A percentile compares a stretch with the other conserved stretches of the same genome.
Evolutionary conservation across 2,113 vertebrate genomes (phyloP).

Genomic region (Rhynchomys soricoides): DNA sequence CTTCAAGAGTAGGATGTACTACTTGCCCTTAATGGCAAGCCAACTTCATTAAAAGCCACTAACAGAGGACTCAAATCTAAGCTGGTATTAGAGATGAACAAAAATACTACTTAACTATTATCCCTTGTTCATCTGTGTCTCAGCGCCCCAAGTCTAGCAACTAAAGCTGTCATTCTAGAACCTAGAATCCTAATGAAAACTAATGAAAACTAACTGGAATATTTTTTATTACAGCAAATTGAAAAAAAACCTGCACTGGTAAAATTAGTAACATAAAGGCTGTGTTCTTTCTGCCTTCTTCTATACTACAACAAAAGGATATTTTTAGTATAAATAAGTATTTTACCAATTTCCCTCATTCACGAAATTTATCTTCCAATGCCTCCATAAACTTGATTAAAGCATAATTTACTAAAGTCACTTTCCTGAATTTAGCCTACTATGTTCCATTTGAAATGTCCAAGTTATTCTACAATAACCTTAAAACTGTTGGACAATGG

Average conservation of each 20-base stretch:
- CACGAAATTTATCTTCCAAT: constrained; percentile 1
- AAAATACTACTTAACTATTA: constrained; percentile 14
- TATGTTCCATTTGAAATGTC: constrained; percentile 11
- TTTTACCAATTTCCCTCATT: constrained; percentile 6
- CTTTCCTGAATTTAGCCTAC: constrained; percentile 7
- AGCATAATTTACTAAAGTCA: neutral
- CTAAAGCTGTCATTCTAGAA: neutral
- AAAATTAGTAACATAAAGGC: constrained; percentile 1
- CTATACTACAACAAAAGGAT: neutral
- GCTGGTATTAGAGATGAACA: neutral
- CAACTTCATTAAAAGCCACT: constrained; percentile 43
- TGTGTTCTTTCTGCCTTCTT: neutral
- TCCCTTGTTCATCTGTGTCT: neutral
- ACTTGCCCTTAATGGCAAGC: constrained; percentile 9
- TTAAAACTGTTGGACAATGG: constrained; percentile 29
- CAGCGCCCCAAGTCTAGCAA: neutral
- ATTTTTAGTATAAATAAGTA: neutral
- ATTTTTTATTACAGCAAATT: neutral
- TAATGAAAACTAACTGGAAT: constrained; percentile 13
- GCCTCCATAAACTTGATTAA: constrained; percentile 16
- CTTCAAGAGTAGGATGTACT: constrained; percentile 33
- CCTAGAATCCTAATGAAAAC: constrained; percentile 8
- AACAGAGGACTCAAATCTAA: constrained; percentile 30
- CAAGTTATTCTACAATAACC: neutral
- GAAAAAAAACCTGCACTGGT: neutral